phyloP scores from a whole-genome alignment of 92 coral and sea anemone genomes.

The Blastomussa wellsi region DNA sequence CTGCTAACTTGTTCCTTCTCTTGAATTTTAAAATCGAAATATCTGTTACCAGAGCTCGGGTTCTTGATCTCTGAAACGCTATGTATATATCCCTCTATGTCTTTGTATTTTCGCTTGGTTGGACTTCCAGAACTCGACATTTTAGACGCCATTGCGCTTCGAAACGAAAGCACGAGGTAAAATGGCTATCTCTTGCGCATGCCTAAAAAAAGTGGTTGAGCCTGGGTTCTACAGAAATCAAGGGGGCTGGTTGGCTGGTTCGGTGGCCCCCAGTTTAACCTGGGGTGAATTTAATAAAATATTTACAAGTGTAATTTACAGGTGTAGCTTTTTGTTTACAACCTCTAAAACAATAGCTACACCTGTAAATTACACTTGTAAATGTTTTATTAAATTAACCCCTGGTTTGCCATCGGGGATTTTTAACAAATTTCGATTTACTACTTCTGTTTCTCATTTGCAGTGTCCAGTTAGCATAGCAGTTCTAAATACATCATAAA shows the following conservation, averaged over 20 bases:
- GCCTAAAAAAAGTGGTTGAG: slow-evolving; percentile 21
- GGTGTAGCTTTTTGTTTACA: too few relatives aligned
- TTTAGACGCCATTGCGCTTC: neutral
- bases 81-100: slow-evolving; percentile 48
- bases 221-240: slow-evolving; percentile 46
- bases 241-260: neutral
- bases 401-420: slow-evolving; percentile 31
- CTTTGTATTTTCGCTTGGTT: slow-evolving; percentile 36
- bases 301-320: too few relatives aligned
- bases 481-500: slow-evolving; percentile 23
- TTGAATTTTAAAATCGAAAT: slow-evolving; percentile 36
- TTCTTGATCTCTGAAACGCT: slow-evolving; percentile 36
- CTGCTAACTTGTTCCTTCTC: slow-evolving; percentile 39
- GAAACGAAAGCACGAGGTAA: neutral
- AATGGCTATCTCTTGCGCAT: neutral
- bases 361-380: too few relatives aligned
- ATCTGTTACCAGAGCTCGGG: slow-evolving; percentile 42
- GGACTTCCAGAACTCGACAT: slow-evolving; percentile 24
- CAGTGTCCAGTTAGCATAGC: slow-evolving; percentile 29
- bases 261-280: slow-evolving; percentile 43
- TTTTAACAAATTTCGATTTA: slow-evolving; percentile 48
- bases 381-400: too few relatives aligned
- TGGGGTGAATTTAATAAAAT: too few relatives aligned
- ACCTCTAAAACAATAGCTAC: too few relatives aligned
- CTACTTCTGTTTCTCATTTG: neutral